Evolutionary conservation across 2,113 vertebrate species (phyloP), one percentile per base, ranked within the genome.

Genomic region (Chitala chitala): DNA sequence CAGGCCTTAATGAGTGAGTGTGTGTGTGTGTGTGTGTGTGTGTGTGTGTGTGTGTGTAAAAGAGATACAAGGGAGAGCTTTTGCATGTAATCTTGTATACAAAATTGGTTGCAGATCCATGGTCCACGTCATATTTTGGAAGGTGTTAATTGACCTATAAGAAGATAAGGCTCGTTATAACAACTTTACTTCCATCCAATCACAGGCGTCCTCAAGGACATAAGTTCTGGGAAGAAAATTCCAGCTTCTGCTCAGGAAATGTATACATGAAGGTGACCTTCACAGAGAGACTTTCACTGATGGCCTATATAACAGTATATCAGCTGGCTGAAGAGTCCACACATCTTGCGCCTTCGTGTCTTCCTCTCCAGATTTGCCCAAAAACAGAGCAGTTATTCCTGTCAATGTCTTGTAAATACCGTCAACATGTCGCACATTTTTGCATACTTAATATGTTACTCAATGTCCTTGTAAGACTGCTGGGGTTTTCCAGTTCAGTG

Each of bases 351-450:
- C n/a, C n/a, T n/a, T n/a, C n/a, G n/a, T n/a, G n/a, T n/a, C n/a
- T n/a, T n/a, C n/a, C n/a, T n/a, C n/a, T n/a, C n/a, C n/a, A n/a
- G n/a, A n/a, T n/a, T n/a, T n/a, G n/a, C n/a, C n/a, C n/a, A n/a
- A n/a, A n/a, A n/a, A n/a, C n/a, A n/a, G n/a, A n/a, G n/a, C n/a
- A n/a, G n/a, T n/a, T n/a, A 61, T 61, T 61, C 58, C 29, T 38
- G 33, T n/a, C 15, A 36, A 17, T 63, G 59, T 20, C 59, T 33
- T 38, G 38, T 63, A 64, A 48, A 72, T 73, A 74, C 69, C 58
- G 29, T 56, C 70, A 31, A 56, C 56, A 33, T 80, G 73, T 51
- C 24, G 77, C 46, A 76, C 64, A 73, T 74, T 64, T 31, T 40
- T 68, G 26, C 42, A 46, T 59, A n/a, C 42, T 65, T 68, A 72